A percentile compares a stretch with the other conserved stretches of the same genome.
These are phyloP conservation scores for Donacobius atricapilla DNA, from an alignment of 2,113 vertebrate genomes.

Conservation along the genomic window DNA sequence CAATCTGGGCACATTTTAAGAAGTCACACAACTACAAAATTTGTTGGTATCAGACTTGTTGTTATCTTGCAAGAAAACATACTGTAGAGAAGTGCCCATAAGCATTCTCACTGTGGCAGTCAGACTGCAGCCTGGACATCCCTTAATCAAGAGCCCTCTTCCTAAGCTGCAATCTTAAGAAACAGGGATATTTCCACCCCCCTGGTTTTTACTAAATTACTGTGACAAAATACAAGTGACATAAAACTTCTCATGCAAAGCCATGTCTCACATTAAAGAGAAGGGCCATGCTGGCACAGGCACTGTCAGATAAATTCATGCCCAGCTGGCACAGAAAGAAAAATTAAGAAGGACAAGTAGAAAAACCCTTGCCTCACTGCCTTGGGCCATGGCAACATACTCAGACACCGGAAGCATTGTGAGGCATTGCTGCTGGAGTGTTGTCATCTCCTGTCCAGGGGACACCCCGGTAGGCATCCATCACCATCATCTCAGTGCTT, in stretches of 20 bases:
- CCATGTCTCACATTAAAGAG: neutral
- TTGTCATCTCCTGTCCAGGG: neutral
- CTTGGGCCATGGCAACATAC: neutral
- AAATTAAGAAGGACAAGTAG: neutral
- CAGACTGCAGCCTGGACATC: neutral
- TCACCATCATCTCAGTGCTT: accelerated
- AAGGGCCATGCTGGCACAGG: neutral
- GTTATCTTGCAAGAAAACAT: neutral
- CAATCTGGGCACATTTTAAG: neutral
- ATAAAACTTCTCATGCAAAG: neutral
- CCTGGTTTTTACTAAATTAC: neutral
- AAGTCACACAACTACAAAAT: neutral
- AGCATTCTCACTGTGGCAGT: neutral
- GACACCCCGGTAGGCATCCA: neutral
- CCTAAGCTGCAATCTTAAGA: neutral
- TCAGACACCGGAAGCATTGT: neutral
- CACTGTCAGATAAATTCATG: neutral
- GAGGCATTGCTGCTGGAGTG: neutral
- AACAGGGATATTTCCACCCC: neutral
- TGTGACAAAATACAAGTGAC: neutral
- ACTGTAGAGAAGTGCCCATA: accelerated
- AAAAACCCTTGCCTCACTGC: neutral
- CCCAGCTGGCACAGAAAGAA: neutral
- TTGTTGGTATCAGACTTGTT: neutral
- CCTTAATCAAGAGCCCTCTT: neutral